phyloP scores from a whole-genome alignment of 2,888 invertebrate genomes.

The Campopleginae sp. region DNA sequence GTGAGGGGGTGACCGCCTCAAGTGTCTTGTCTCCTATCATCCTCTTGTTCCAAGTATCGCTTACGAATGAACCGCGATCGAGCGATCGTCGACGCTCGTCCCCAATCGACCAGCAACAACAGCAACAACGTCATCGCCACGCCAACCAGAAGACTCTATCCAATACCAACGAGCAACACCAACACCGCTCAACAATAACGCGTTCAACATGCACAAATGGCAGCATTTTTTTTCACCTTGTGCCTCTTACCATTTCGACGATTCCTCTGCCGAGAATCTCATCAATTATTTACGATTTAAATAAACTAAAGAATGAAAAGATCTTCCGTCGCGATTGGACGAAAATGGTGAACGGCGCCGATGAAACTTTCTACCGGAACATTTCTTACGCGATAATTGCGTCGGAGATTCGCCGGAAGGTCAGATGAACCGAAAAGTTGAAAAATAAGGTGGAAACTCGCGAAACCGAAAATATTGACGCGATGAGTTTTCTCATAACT shows the following conservation, averaged over 20 bases:
- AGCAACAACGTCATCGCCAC: constrained; percentile 65
- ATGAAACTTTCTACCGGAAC: not conserved
- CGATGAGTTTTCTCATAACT: not conserved
- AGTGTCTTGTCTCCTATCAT: constrained; percentile 81
- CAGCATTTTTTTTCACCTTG: constrained; percentile 17
- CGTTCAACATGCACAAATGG: constrained; percentile 39
- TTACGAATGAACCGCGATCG: constrained; percentile 82
- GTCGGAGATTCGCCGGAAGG: not conserved
- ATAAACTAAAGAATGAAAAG: not conserved
- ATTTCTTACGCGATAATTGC: not conserved
- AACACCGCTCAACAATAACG: too few species aligned
- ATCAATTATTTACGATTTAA: not conserved
- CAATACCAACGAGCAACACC: constrained; percentile 27
- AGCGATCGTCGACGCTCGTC: constrained; percentile 78
- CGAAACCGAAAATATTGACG: constrained; percentile 11
- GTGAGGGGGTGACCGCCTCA: constrained; percentile 77
- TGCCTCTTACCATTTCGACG: not conserved
- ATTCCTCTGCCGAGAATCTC: constrained; percentile 4
- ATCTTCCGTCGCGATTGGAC: not conserved
- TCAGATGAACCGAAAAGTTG: constrained; percentile 48
- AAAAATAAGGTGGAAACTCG: constrained; percentile 41
- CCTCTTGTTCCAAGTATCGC: constrained; percentile 81
- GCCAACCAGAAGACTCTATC: constrained; percentile 40
- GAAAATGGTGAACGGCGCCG: constrained; percentile 21
- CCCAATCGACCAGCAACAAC: constrained; percentile 70